Base-by-base conservation (phyloP, 2,888 invertebrate species). In the Microdon myrmicae region DNA sequence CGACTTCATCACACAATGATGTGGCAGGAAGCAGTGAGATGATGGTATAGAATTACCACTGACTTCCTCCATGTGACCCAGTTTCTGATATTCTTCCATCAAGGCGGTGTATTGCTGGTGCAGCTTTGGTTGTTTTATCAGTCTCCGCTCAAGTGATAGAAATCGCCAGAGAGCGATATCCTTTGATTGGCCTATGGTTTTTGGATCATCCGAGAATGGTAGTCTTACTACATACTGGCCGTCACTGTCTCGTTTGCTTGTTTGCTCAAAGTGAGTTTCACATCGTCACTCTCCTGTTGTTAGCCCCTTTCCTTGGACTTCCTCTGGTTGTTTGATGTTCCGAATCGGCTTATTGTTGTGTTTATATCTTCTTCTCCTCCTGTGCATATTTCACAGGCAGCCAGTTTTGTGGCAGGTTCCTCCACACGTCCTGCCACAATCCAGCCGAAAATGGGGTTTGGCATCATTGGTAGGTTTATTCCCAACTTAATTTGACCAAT, bases 111-210 rank as follows among this genome's bases (percentile, higher is more conserved):
- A 23, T 6, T 23, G 23, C 5, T 23, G 23, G 23, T 9, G 23
- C 23, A 23, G 23, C 23, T 23, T 4, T 8, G 23, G 23, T 9
- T 23, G 23, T 23, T 23, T 23, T 9, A 23, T 2, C 23, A 23
- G 23, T 9, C 23, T 23, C 19, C n/a, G n/a, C n/a, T n/a, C n/a
- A n/a, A n/a, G n/a, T 16, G 17, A 32, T 8, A 32, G 16, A 5
- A 32, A 32, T 32, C 19, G 17, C 8, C 32, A 19, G 1, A 17
- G 32, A 32, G 32, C 32, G 8, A 32, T 32, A 17, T 17, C 1
- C n/a, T 32, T 32, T 4, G 17, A 32, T 16, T 32, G 32, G 32
- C 32, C 19, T 32, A 9, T n/a, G 32, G 32, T 32, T 32, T 32
- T 17, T 32, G 32, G 17, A 32, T 32, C 32, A 32, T 32, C 17